Base-by-base conservation (phyloP, 2,888 invertebrate species). In the Papilio gigon region DNA sequence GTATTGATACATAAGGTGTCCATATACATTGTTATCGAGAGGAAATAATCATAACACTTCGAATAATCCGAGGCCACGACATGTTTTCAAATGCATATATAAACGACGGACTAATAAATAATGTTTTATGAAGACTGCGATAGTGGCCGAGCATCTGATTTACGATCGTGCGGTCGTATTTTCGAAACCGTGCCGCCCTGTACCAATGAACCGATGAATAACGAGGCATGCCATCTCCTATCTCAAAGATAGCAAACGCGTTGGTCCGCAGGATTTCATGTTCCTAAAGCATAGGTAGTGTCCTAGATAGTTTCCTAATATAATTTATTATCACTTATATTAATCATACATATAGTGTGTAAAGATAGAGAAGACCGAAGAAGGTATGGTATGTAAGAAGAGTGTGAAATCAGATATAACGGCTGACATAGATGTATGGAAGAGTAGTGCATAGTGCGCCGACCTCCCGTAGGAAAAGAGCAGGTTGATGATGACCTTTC, bases 51-150 rank as follows among this genome's bases (percentile, higher is more conserved):
- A 17, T 56, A 30, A 30, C 27, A 17, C 53, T 8, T 30, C 17
- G 1, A 17, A 56, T 56, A 56, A 56, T 56, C 30, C 53, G 53
- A 56, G 30, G 30, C 17, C 53, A n/a, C 53, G 30, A 56, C 30
- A 56, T 56, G 14, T 56, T n/a, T 56, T 56, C n/a, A 30, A 30
- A 53, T 53, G n/a, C 50, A 50, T n/a, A 56, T 50, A 50, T 30
- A 27, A 44, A 44, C 42, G 53, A 56, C n/a, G 8, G 53, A 9
- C 5, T 11, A 56, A 56, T 56, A 65, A 35, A 40, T 37, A 71
- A 65, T 56, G 61, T 70, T 56, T 56, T 56, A 56, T 56, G 30
- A 30, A 56, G 53, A 56, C 17, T 56, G 53, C 17, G 53, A 56
- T 56, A 56, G 53, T 30, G 53, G 53, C 53, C 17, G 53, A 30